Base-by-base conservation (phyloP, 2,888 invertebrate species). In the Eristalis tenax region DNA sequence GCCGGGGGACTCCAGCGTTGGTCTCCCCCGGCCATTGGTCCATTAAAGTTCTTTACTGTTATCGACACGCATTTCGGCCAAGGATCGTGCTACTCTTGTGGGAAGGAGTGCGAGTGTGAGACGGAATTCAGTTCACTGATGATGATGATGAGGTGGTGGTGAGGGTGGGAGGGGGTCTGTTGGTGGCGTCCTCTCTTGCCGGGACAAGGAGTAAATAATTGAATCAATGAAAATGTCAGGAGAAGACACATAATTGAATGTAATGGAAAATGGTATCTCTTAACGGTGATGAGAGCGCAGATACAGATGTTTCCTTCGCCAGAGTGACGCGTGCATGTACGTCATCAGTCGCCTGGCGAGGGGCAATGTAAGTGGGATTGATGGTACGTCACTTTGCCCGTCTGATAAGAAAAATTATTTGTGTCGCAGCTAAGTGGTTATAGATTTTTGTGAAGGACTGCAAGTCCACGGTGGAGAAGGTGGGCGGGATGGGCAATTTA, bases 161-260 rank as follows among this genome's bases (percentile, higher is more conserved):
- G 32, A 6, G 32, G 32, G 8, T 32, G 32, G 8, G 8, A 10
- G 32, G 8, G 32, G 32, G 8, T 32, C 8, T 5, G 32, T 8
- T 8, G 40, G 18, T 8, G 38, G n/a, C 35, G 56, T 57, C 35
- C n/a, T 70, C 18, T 18, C 13, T 57, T 28, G 40, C 50, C 59
- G 38, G 35, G 79, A 73, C 73, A 32, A 32, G 32, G 43, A 56
- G 78, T 64, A 68, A 83, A 73, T 83, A 83, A 83, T 83, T 83
- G 83, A 70, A 83, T 77, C 71, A 78, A 73, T 78, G 77, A 78
- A 73, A 78, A 70, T 79, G 69, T 70, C 79, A 83, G 43, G 15
- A 43, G 18, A 26, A 43, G 64, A 64, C 43, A 15, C 66, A 64
- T 64, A 83, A 78, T 83, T 78, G 78, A 78, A 83, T 83, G 57